phyloP scores from a whole-genome alignment of 2,888 invertebrate species.

The Bimastos eiseni region DNA sequence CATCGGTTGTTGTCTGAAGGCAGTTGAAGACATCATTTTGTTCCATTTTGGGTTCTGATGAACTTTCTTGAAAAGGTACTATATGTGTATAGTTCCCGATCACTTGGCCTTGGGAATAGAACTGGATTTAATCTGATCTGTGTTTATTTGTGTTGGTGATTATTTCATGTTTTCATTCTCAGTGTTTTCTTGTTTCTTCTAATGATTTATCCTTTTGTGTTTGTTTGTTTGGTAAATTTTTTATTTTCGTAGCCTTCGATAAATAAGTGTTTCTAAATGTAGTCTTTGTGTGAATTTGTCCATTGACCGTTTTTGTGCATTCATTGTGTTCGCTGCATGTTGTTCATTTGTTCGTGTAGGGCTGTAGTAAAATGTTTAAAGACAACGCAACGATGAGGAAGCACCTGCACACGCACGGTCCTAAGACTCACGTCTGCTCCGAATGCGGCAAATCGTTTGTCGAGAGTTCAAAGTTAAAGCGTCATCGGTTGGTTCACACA shows the following conservation, averaged over 20 bases:
- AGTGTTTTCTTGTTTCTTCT: too few relatives aligned
- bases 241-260: not conserved
- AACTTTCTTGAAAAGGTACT: too few relatives aligned
- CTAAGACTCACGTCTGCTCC: slow-evolving; percentile 91
- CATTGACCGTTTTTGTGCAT: not conserved
- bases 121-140: too few relatives aligned
- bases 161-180: too few relatives aligned
- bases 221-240: slow-evolving; percentile 8
- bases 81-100: too few relatives aligned
- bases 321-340: not conserved
- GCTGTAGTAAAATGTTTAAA: slow-evolving; percentile 93
- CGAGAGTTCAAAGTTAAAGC: slow-evolving; percentile 91
- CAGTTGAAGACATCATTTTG: too few relatives aligned
- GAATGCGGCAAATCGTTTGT: slow-evolving; percentile 98
- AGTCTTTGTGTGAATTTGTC: not conserved
- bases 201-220: not conserved
- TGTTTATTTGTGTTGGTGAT: too few relatives aligned
- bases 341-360: slow-evolving; percentile 63
- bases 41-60: too few relatives aligned
- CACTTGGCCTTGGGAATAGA: too few relatives aligned
- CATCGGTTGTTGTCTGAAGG: too few relatives aligned
- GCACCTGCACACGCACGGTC: slow-evolving; percentile 94
- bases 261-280: not conserved
- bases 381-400: slow-evolving; percentile 97
- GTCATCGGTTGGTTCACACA: slow-evolving; percentile 94